Evolutionary conservation across 2,888 invertebrate species (phyloP), one percentile per base, ranked within the genome.

Genomic region (Hesperia comma): DNA sequence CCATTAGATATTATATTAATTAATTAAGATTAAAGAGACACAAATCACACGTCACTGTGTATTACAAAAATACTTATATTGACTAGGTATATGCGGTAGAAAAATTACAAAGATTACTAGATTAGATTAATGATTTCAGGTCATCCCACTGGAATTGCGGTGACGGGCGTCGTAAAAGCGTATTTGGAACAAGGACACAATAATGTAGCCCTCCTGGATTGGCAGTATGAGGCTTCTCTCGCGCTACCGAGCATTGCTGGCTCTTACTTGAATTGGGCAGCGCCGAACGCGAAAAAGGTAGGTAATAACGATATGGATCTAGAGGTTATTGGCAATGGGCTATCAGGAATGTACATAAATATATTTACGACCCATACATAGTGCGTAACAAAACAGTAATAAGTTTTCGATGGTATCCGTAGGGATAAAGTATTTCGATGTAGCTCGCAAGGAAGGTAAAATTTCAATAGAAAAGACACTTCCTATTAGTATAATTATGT

Each of bases 201-300:
- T 71, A 92, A 92, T 70, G 88, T 92, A 17, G 85, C 77, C 17
- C 79, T 92, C n/a, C 74, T 92, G 53, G 86, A 91, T 73, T 92
- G 92, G 92, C 79, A 90, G 32, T 78, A 81, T 12, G 77, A 87
- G 68, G 92, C 91, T 37, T 85, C 89, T 1, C 60, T 77, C 12
- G 71, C 75, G 8, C 60, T 76, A 33, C 79, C 82, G 12, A 78
- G 75, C 66, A 67, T 88, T 19, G 69, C 82, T 6, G 75, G 71
- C 37, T 88, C 90, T 5, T 92, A 88, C 72, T 56, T 85, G 37
- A 81, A 78, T 64, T 88, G 85, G 84, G 92, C 90, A n/a, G 78
- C 82, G 10, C 91, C 92, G n/a, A 92, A 92, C 69, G 81, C 88
- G 53, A 77, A n/a, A n/a, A n/a, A n/a, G 83, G 68, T 78, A 82